Percentiles rank a stretch among this genome's conserved stretches.
These are phyloP conservation scores for Cataglyphis hispanica DNA, from an alignment of 1,140 invertebrate species.

Conservation along the genomic window DNA sequence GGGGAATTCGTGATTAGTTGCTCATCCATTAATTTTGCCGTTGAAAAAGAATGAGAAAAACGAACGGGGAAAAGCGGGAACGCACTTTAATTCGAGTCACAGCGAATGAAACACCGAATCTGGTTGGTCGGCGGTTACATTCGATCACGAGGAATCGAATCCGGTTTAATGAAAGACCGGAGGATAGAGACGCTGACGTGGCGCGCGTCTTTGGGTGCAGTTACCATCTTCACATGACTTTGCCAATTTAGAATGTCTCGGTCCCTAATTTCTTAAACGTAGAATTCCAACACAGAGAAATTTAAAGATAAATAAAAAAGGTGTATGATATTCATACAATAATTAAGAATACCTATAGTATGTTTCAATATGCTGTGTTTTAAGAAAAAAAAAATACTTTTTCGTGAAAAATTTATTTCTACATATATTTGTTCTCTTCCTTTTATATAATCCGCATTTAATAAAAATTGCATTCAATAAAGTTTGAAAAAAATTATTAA, in stretches of 20 bases:
- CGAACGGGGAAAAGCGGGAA: conserved; percentile 30
- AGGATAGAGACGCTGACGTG: conserved; percentile 79
- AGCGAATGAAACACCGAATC: conserved; percentile 74
- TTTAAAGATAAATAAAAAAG: background rate
- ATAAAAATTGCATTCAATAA: background rate
- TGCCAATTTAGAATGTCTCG: background rate
- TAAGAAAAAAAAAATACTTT: background rate
- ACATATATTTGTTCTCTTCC: background rate
- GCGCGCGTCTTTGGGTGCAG: conserved; percentile 49
- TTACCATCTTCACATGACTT: conserved; percentile 30
- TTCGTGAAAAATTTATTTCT: conserved; percentile 7
- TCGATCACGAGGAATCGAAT: conserved; percentile 76
- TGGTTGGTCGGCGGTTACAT: conserved; percentile 78
- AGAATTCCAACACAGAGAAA: background rate
- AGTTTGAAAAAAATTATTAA: conserved; percentile 1
- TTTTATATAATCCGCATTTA: background rate
- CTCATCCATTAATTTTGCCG: conserved; percentile 71
- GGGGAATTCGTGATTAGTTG: conserved; percentile 62
- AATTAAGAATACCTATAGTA: background rate
- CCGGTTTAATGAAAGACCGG: conserved; percentile 82
- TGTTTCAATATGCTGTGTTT: background rate
- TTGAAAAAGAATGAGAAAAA: conserved; percentile 56
- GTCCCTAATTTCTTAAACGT: background rate
- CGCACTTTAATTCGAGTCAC: conserved; percentile 58
- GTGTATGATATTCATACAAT: background rate